These are phyloP conservation scores for Embidobia sp. DNA, from an alignment of 2,888 invertebrate species.

Conservation along the genomic window DNA sequence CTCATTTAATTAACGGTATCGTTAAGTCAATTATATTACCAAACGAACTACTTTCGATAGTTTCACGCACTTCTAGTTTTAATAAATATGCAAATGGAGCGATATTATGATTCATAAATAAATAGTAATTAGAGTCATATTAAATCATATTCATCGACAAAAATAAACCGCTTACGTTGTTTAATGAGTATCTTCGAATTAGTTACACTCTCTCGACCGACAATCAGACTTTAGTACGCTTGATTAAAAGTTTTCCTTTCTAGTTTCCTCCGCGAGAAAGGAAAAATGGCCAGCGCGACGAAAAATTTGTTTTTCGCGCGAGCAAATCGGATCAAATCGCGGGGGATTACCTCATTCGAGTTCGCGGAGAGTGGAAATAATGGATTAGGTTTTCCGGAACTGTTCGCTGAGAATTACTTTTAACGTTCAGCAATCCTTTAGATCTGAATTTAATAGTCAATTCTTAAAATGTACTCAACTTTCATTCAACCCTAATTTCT, in stretches of 20 bases:
- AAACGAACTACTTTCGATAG: slow-evolving; percentile 12
- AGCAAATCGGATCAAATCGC: too few relatives aligned
- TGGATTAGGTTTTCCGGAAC: too few relatives aligned
- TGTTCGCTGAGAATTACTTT: too few relatives aligned
- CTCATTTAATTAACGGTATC: too few relatives aligned
- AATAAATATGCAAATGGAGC: slow-evolving; percentile 29
- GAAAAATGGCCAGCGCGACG: slow-evolving; percentile 15
- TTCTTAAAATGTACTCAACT: too few relatives aligned
- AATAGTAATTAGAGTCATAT: slow-evolving; percentile 13
- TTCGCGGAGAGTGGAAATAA: too few relatives aligned
- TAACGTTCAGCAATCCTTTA: too few relatives aligned
- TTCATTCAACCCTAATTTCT: too few relatives aligned
- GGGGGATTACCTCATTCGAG: too few relatives aligned
- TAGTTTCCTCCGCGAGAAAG: slow-evolving; percentile 26
- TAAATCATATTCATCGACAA: slow-evolving; percentile 30
- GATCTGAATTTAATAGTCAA: too few relatives aligned
- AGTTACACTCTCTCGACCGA: slow-evolving; percentile 37
- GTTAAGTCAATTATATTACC: not conserved
- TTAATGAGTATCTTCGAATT: slow-evolving; percentile 35
- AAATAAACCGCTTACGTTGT: slow-evolving; percentile 13
- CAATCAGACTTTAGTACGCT: slow-evolving; percentile 21
- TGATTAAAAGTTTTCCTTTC: slow-evolving; percentile 44
- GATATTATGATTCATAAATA: slow-evolving; percentile 28
- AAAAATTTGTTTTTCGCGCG: slow-evolving; percentile 31
- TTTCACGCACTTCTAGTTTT: slow-evolving; percentile 16